A percentile compares a stretch with the other conserved stretches of the same genome.
phyloP scores from a whole-genome alignment of 1,140 invertebrate genomes.

The Zaprionus kolodkinae region DNA sequence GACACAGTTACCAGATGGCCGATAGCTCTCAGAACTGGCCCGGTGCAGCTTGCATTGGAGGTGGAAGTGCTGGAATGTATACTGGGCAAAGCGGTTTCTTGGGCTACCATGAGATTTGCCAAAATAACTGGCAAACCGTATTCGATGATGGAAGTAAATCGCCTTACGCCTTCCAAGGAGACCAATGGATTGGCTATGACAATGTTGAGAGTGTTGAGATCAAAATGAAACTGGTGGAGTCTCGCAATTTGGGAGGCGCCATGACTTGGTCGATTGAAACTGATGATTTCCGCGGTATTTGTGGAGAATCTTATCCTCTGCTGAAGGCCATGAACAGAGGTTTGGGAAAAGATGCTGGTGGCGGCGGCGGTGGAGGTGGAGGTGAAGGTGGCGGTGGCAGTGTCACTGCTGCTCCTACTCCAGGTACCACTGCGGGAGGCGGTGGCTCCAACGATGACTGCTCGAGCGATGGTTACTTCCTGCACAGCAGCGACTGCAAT shows the following conservation, averaged over 20 bases:
- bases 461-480: constrained; percentile 31
- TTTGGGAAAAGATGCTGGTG: constrained; percentile 36
- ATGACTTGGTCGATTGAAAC: constrained; percentile 94
- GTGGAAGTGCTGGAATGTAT: constrained; percentile 88
- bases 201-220: constrained; percentile 78
- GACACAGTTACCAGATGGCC: constrained; percentile 87
- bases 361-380: constrained; percentile 18
- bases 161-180: constrained; percentile 77
- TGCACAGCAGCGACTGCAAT: constrained; percentile 35
- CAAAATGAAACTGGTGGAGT: constrained; percentile 74
- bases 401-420: constrained; percentile 21
- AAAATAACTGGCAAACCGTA: constrained; percentile 60
- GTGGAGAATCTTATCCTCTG: constrained; percentile 85
- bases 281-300: constrained; percentile 90
- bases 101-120: constrained; percentile 90
- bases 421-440: constrained; percentile 14
- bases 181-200: constrained; percentile 84
- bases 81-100: constrained; percentile 88
- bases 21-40: constrained; percentile 85
- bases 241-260: constrained; percentile 88
- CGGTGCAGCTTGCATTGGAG: constrained; percentile 85
- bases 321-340: constrained; percentile 71
- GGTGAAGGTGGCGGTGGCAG: constrained; percentile 22
- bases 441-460: constrained; percentile 43
- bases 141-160: constrained; percentile 48